phyloP scores from a whole-genome alignment of 2,797 vertebrate genomes.

The Moxostoma hubbsi region DNA sequence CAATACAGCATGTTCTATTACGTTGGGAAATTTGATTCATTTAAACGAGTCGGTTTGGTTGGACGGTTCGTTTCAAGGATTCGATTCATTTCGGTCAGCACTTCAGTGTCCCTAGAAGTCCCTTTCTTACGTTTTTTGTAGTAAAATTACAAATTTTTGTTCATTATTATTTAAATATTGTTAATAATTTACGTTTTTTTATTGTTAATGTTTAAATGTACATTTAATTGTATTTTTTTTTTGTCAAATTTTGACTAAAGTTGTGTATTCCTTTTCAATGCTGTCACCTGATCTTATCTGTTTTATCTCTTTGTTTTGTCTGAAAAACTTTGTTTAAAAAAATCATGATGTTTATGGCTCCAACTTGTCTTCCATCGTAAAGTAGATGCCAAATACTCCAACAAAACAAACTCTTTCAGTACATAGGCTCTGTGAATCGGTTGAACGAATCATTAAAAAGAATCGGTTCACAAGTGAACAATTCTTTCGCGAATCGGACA shows the following conservation, averaged over 20 bases:
- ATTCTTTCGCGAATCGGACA: slow-evolving; percentile 3
- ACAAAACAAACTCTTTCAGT: no score
- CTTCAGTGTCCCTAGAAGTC: not conserved
- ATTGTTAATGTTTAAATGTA: no score
- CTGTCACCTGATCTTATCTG: no score
- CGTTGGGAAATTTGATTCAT: slow-evolving; percentile 4
- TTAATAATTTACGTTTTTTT: not conserved
- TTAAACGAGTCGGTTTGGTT: slow-evolving; percentile 18
- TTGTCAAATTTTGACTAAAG: not conserved
- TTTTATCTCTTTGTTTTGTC: no score
- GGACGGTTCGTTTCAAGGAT: not conserved
- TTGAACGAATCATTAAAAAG: slow-evolving; percentile 2
- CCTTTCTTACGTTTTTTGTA: not conserved
- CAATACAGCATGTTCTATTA: slow-evolving; percentile 38
- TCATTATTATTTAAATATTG: not conserved
- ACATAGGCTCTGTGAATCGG: no score
- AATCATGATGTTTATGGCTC: not conserved
- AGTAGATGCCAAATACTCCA: no score
- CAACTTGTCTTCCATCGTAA: not conserved
- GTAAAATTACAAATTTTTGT: not conserved
- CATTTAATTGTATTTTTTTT: no score
- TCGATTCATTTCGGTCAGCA: not conserved
- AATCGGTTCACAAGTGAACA: not conserved
- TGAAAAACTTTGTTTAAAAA: no score
- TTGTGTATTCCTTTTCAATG: not conserved